phyloP scores from a whole-genome alignment of 2,797 vertebrate species.

The Sebastes steindachneri region DNA sequence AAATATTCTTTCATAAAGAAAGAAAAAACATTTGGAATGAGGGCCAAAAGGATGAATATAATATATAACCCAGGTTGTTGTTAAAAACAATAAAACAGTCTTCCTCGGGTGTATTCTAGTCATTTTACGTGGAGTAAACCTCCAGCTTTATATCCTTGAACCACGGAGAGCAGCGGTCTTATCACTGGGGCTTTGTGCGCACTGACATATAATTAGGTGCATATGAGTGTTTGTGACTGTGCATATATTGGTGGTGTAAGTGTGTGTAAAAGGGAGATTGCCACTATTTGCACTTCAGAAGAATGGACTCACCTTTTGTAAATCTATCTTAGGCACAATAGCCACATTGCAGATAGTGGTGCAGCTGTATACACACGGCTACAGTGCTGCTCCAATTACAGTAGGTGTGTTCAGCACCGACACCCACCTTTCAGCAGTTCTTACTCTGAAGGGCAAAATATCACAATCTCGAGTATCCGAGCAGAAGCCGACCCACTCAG shows the following conservation, averaged over 20 bases:
- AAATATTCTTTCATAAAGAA: neutral
- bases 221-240: conserved; percentile 42
- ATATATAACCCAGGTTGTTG: neutral
- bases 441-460: neutral
- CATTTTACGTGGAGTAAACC: neutral
- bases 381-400: neutral
- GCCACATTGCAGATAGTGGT: conserved; percentile 1
- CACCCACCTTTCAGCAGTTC: conserved; percentile 21
- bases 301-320: conserved; percentile 42
- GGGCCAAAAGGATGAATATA: no score
- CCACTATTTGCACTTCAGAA: conserved; percentile 70
- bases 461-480: neutral
- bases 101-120: neutral
- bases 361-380: conserved; percentile 58
- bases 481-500: neutral
- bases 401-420: neutral
- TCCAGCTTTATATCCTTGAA: neutral
- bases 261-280: conserved; percentile 27
- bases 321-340: conserved; percentile 34
- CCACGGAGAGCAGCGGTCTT: neutral
- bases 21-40: neutral
- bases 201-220: conserved; percentile 8
- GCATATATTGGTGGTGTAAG: conserved; percentile 29
- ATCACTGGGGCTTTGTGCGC: conserved; percentile 2
- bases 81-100: no score